Base-by-base conservation (phyloP, 64 coral and sea anemone species). In the Montipora sp. region DNA sequence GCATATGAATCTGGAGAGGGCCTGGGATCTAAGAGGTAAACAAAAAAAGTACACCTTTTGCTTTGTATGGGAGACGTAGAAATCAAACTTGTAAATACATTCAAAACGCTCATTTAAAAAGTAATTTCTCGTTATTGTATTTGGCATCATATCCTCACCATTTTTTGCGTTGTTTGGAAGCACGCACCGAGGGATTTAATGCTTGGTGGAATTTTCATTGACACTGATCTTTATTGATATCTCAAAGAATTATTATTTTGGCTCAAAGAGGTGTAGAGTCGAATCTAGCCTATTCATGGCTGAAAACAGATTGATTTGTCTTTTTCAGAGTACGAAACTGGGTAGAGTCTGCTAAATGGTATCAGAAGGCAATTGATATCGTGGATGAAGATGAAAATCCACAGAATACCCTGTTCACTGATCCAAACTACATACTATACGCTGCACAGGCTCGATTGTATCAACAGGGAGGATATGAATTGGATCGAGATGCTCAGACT, bases 1-100 rank as follows among this genome's bases (percentile, higher is more conserved):
- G 92, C 97, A 5, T 98, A 94, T 90, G 97, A 98, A 90, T 85
- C 91, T 91, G 97, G 94, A 21, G 20, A 75, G 75, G 94, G 97
- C 23, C 84, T 98, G 83, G 92, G 83, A 10, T 88, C 87, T 11
- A 72, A 90, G 47, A 92, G 94, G 96, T 98, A 92, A 7, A n/a
- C 24, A 8, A 8, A 7, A 27, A 5, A 3, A 18, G 13, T 48
- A 45, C 14, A n/a, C 6, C 5, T 44, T 7, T 18, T 65, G 51
- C 13, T 21, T 57, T 55, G 5, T 55, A 5, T 55, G 6, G 10
- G 51, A 7, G 51, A 7, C 10, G 51, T 55, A 55, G 36, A 36
- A 36, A 36, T 36, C 1, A 36, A 36, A 36, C 36, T 36, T 36
- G 36, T 36, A 36, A 2, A 36, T 36, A 36, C 36, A 36, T 36